phyloP scores from a whole-genome alignment of 2,888 invertebrate genomes.

The Ophion costatus region DNA sequence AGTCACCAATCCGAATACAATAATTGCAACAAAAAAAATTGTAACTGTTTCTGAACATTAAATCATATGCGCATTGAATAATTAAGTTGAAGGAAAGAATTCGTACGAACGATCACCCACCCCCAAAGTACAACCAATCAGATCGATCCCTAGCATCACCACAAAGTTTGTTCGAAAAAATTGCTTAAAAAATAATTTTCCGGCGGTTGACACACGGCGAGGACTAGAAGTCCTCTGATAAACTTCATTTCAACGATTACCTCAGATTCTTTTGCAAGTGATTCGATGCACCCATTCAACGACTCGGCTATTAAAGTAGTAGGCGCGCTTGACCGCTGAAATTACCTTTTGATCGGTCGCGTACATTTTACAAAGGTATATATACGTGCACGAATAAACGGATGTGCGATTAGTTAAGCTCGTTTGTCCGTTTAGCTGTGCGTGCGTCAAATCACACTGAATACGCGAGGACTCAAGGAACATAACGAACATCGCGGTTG shows the following conservation, averaged over 20 bases:
- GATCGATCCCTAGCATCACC: no score
- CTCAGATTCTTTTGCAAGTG: neutral
- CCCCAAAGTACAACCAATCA: no score
- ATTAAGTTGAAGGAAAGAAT: no score
- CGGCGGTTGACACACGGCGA: neutral
- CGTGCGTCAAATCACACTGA: constrained; percentile 77
- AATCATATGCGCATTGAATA: no score
- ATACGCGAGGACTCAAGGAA: constrained; percentile 72
- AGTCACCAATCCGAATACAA: no score
- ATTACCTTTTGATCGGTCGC: neutral
- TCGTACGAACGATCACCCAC: no score
- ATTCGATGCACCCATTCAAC: neutral
- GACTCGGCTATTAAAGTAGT: neutral
- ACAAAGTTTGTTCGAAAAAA: no score
- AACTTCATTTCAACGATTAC: neutral
- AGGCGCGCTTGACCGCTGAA: neutral
- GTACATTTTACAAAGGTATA: neutral
- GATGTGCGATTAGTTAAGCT: constrained; percentile 78
- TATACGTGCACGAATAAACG: neutral
- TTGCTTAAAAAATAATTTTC: no score
- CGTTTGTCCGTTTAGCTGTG: constrained; percentile 79
- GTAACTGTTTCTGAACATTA: no score
- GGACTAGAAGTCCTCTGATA: neutral
- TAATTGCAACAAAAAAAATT: no score
- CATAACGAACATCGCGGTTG: constrained; percentile 75